phyloP scores from a whole-genome alignment of 2,797 vertebrate species.

The Fratercula arctica region DNA sequence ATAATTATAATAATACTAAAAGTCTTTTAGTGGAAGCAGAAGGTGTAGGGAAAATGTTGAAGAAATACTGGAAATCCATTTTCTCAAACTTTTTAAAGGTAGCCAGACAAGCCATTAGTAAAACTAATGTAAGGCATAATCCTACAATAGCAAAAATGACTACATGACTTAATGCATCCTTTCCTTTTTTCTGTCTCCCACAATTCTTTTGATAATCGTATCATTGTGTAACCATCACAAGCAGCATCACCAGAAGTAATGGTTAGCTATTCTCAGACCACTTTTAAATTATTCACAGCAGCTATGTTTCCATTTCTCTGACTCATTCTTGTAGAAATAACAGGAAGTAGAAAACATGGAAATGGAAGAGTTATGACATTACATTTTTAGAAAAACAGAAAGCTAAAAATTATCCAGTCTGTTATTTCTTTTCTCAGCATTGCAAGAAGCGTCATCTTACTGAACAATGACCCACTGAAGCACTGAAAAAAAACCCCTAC shows the following conservation, averaged over 20 bases:
- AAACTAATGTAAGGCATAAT: constrained; percentile 31
- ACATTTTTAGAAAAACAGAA: constrained; percentile 45
- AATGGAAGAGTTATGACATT: constrained; percentile 39
- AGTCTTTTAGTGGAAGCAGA: background rate
- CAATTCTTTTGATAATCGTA: constrained; percentile 42
- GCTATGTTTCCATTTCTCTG: constrained; percentile 58
- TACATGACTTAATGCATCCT: constrained; percentile 37
- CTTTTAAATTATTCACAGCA: constrained; percentile 64
- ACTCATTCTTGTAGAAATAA: constrained; percentile 56
- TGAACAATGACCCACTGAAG: background rate
- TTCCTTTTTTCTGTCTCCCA: constrained; percentile 48
- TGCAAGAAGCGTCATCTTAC: background rate
- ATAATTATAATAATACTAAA: background rate
- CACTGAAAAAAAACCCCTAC: background rate
- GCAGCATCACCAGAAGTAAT: constrained; percentile 48
- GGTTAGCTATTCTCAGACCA: constrained; percentile 61
- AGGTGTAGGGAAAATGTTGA: background rate
- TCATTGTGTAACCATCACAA: constrained; percentile 48
- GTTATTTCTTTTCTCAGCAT: constrained; percentile 22
- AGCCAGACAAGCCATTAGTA: constrained; percentile 48
- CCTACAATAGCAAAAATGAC: constrained; percentile 20
- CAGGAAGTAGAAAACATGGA: constrained; percentile 54
- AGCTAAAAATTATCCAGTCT: constrained; percentile 27
- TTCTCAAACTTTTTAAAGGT: constrained; percentile 32
- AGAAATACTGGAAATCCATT: constrained; percentile 39